Evolutionary conservation across 2,797 vertebrate genomes (phyloP).

Genomic region (Hapalemur alaotrensis): DNA sequence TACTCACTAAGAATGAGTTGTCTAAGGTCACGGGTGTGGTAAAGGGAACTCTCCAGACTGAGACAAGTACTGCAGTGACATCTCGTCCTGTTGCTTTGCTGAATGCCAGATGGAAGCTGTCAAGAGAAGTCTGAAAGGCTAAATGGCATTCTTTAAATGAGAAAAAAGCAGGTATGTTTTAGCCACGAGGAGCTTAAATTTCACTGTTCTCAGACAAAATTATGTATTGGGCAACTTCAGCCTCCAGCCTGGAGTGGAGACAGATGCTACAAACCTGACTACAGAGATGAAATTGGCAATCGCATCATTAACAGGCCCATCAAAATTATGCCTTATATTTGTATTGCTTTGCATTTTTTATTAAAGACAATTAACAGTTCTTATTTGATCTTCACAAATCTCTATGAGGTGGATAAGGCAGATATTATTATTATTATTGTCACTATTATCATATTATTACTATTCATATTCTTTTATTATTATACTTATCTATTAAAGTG

Average conservation of each 20-base stretch:
- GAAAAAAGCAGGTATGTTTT: background rate
- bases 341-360: background rate
- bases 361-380: background rate
- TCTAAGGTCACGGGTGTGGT: background rate
- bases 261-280: background rate
- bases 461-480: background rate
- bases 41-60: background rate
- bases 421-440: background rate
- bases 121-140: background rate
- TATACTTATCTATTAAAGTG: background rate
- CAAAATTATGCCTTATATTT: background rate
- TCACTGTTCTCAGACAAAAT: background rate
- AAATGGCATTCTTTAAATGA: conserved; percentile 32
- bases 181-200: background rate
- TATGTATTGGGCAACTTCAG: background rate
- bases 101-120: conserved; percentile 33
- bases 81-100: background rate
- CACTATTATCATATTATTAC: background rate
- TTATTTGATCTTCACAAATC: background rate
- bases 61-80: background rate
- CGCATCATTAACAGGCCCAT: background rate
- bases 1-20: background rate
- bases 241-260: background rate
- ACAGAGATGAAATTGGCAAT: background rate
- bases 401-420: background rate